Evolutionary conservation across 2,797 vertebrate genomes (phyloP).

Genomic region (Arctocebus calabarensis): DNA sequence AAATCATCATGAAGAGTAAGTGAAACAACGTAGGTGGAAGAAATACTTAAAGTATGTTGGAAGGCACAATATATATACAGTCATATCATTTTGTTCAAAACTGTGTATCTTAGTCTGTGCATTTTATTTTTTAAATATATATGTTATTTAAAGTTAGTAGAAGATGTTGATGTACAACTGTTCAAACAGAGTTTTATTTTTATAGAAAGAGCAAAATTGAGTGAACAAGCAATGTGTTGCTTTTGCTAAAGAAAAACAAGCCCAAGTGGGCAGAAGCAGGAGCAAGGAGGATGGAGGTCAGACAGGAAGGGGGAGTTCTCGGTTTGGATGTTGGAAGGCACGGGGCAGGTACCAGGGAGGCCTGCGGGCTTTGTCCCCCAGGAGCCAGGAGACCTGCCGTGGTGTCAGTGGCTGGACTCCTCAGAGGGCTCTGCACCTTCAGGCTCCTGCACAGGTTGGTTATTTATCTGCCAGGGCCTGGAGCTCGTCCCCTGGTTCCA

Average conservation of each 20-base stretch:
- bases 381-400: neutral
- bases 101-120: neutral
- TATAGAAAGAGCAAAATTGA: conserved; percentile 48
- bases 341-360: neutral
- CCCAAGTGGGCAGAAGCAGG: neutral
- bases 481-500: neutral
- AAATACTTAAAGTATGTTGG: neutral
- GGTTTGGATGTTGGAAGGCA: neutral
- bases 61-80: neutral
- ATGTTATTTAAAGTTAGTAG: conserved; percentile 15
- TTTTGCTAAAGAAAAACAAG: neutral
- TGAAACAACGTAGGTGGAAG: conserved; percentile 45
- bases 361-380: neutral
- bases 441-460: neutral
- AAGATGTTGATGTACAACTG: neutral
- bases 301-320: neutral
- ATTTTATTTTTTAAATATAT: conserved; percentile 44
- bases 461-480: neutral
- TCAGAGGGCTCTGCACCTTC: neutral
- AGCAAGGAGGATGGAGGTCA: neutral
- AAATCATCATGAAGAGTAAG: neutral
- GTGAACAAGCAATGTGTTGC: conserved; percentile 9
- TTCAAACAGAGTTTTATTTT: conserved; percentile 57
- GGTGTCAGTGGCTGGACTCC: neutral
- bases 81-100: conserved; percentile 54